Conservation (phyloP, 2,797 vertebrate genomes). For the Diceros bicornis region DNA sequence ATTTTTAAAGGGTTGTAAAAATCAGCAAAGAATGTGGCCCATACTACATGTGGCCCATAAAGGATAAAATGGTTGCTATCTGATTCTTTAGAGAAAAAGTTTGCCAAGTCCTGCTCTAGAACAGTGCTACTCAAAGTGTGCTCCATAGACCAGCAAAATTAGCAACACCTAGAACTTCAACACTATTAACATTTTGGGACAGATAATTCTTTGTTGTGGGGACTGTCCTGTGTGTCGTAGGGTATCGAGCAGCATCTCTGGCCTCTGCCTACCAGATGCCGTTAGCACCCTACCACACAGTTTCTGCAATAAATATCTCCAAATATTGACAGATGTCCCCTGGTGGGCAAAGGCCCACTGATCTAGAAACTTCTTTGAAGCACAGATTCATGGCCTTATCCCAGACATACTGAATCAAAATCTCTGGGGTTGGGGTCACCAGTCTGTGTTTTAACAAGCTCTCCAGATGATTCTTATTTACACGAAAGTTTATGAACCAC, state of each 20-base stretch:
- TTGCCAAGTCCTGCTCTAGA: neutral
- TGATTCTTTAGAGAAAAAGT: slow-evolving; percentile 39
- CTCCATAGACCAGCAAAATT: neutral
- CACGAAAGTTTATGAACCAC: neutral
- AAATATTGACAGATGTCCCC: neutral
- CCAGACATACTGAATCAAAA: neutral
- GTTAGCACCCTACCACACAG: neutral
- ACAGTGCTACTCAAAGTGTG: neutral
- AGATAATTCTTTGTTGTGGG: neutral
- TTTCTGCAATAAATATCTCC: neutral
- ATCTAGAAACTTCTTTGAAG: neutral
- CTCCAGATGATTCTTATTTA: neutral
- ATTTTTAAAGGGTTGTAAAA: slow-evolving; percentile 42
- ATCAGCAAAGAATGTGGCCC: neutral
- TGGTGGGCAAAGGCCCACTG: neutral
- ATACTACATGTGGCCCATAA: neutral
- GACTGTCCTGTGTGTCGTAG: neutral
- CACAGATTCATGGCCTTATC: neutral
- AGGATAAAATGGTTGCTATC: neutral
- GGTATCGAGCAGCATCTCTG: neutral
- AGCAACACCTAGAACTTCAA: neutral
- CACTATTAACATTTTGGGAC: neutral
- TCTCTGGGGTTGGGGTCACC: neutral
- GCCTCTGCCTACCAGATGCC: neutral
- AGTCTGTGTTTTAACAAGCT: neutral